Evolutionary conservation across 2,113 vertebrate species (phyloP).

Genomic region (Epinephelus cyanopodus): DNA sequence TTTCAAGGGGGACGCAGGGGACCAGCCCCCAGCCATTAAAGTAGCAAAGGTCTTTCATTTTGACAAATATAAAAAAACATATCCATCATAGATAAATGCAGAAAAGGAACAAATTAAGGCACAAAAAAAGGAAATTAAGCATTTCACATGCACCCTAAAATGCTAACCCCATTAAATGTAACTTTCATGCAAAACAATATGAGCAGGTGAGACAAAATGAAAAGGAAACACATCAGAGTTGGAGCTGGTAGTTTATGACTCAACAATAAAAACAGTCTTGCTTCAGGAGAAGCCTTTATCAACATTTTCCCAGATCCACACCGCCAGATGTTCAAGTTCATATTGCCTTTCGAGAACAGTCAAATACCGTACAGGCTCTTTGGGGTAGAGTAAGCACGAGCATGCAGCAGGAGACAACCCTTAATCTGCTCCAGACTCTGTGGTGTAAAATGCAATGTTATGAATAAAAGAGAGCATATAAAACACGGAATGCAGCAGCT

Average conservation of each 20-base stretch:
- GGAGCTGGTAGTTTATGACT: constrained; percentile 17
- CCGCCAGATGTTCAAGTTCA: constrained; percentile 80
- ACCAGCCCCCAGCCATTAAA: too few species aligned
- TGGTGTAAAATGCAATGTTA: constrained; percentile 83
- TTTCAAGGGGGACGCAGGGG: too few species aligned
- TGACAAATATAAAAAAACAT: too few species aligned
- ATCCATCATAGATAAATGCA: too few species aligned
- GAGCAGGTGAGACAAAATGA: not conserved
- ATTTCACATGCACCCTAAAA: too few species aligned
- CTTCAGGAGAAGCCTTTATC: constrained; percentile 67
- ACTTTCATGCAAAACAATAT: not conserved
- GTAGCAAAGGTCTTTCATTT: too few species aligned
- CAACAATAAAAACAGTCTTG: constrained; percentile 49
- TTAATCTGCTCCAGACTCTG: constrained; percentile 82
- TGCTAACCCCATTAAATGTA: too few species aligned
- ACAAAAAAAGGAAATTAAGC: too few species aligned
- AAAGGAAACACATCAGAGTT: not conserved
- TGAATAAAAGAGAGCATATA: constrained; percentile 82
- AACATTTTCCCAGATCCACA: constrained; percentile 62
- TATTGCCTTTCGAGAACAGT: constrained; percentile 76
- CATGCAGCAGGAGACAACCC: constrained; percentile 77
- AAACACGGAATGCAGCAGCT: constrained; percentile 80
- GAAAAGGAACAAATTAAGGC: too few species aligned
- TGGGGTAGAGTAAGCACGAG: constrained; percentile 81
- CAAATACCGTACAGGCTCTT: constrained; percentile 78